Base-by-base conservation (phyloP, 1,140 invertebrate genomes). In the Heliconius nattereri region DNA sequence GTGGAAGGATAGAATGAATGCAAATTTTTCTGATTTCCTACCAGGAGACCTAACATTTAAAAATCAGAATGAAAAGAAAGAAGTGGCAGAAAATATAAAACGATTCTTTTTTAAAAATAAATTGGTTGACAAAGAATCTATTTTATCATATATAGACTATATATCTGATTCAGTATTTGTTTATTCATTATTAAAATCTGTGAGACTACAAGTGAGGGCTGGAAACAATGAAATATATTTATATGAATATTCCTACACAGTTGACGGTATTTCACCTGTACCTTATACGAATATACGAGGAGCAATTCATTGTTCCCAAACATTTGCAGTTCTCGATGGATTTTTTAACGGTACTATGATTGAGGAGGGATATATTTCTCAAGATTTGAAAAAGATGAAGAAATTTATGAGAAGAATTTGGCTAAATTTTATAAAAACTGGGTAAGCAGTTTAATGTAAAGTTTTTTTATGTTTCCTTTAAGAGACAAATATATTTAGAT, bases 1-100 rank as follows among this genome's bases (percentile, higher is more conserved):
- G 16, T 89, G 86, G 87, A 86, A 86, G 79, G 29, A 85, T n/a
- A 76, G 54, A 77, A 92, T 92, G 89, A 90, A 92, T 80, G 32
- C 70, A 49, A 89, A 88, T 1, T 91, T 92, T 82, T 85, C 85
- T 3, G 78, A 91, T 60, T 92, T 89, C 71, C 74, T 91, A 35
- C 89, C 90, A 7, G 78, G 75, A 76, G 89, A 92, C 76, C 81
- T 92, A n/a, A 37, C 81, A 23, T 91, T 92, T 82, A 49, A 84
- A 71, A 81, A 40, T 52, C 75, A 86, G 35, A 52, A 60, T 23
- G 82, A 91, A 76, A 89, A 78, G 80, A 75, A 85, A 29, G 13
- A 83, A 77, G 83, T 90, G 9, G 87, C 84, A 1, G 81, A 85
- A 19, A 35, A 78, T 37, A 78, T 89, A 7, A 91, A 91, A 76